A percentile compares a stretch with the other conserved stretches of the same genome.
These are phyloP conservation scores for Eutolmus rufibarbis DNA, from an alignment of 2,888 invertebrate genomes.

Conservation along the genomic window DNA sequence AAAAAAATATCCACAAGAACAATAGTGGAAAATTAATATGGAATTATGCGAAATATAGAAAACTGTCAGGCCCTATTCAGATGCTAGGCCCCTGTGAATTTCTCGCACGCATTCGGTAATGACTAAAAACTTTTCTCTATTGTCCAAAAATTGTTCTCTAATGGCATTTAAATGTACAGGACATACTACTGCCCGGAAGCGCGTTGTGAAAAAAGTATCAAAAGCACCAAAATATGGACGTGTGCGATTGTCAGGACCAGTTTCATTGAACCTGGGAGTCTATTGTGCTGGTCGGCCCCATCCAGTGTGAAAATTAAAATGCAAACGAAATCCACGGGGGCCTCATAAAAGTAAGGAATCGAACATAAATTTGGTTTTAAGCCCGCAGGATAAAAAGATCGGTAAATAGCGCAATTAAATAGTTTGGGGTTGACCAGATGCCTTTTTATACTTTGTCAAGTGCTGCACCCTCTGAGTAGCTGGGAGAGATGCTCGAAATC, in stretches of 20 bases:
- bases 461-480: background rate
- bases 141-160: background rate
- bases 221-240: background rate
- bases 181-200: background rate
- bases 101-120: background rate
- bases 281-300: background rate
- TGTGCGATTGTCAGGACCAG: background rate
- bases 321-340: conserved; percentile 14
- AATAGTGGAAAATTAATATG: background rate
- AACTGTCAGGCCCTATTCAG: background rate
- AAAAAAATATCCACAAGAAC: no score
- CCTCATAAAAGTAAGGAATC: conserved; percentile 30
- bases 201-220: background rate
- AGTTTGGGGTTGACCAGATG: background rate
- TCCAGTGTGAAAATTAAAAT: conserved; percentile 16
- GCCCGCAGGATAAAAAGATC: conserved; percentile 14
- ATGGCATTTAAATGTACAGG: background rate
- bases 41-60: background rate
- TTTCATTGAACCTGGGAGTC: background rate
- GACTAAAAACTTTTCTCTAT: conserved; percentile 8
- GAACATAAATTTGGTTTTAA: conserved; percentile 37
- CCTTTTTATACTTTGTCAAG: background rate
- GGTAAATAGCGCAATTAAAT: conserved; percentile 24
- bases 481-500: background rate
- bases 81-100: background rate